phyloP scores from a whole-genome alignment of 2,113 vertebrate species.

The Oenanthe melanoleuca region DNA sequence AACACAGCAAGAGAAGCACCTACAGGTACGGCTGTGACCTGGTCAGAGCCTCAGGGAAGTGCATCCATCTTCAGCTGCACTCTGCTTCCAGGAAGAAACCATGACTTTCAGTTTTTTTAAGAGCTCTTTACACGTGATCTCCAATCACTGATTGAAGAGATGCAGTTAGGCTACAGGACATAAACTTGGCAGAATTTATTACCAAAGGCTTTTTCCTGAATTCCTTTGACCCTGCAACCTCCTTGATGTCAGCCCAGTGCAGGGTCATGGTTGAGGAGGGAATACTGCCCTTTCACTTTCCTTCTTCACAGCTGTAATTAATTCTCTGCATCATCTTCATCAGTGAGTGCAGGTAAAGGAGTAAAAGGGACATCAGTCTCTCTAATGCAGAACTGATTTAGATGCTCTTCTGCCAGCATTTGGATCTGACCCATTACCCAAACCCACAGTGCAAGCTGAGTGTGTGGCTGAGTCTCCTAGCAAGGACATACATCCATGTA shows the following conservation, averaged over 20 bases:
- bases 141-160: background rate
- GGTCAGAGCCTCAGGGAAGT: background rate
- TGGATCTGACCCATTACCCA: background rate
- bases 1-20: background rate
- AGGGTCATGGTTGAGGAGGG: background rate
- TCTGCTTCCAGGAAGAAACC: background rate
- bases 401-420: background rate
- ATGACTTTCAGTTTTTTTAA: background rate
- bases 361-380: conserved; percentile 12
- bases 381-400: conserved; percentile 23
- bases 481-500: background rate
- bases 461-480: background rate
- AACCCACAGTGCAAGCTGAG: background rate
- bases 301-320: conserved; percentile 39
- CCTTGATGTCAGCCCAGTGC: background rate
- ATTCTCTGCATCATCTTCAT: conserved; percentile 29
- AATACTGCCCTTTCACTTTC: background rate
- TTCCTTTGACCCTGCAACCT: conserved; percentile 14
- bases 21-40: background rate
- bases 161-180: background rate
- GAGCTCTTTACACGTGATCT: background rate
- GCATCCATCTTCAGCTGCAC: background rate
- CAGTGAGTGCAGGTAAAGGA: background rate
- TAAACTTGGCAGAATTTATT: conserved; percentile 43
- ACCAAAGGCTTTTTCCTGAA: conserved; percentile 3